Evolutionary conservation across 92 coral and sea anemone genomes (phyloP), one percentile per base, ranked within the genome.

Genomic region (Porites divaricata): DNA sequence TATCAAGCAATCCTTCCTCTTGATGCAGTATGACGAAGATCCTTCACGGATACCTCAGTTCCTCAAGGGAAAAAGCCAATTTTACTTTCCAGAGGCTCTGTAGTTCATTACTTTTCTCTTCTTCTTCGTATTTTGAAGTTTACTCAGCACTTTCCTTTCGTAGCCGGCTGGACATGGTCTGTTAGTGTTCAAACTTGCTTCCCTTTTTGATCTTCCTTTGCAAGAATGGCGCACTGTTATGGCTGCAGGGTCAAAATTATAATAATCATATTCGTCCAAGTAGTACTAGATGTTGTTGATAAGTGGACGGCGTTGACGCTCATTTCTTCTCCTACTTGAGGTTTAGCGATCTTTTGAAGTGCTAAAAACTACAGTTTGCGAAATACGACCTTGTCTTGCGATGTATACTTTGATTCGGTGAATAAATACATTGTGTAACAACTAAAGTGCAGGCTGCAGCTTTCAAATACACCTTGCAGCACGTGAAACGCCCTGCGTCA

Each of bases 181-280:
- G 90, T 94, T 95, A 8, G 98, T 95, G 81, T 95, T 89, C 80
- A 88, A 76, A 62, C 98, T 90, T 5, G 98, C 89, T 53, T 95
- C 98, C 28, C 69, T 91, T 89, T 95, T 95, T 19, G 95, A 76
- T 12, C 95, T 82, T 71, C 98, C 98, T 81, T 95, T 95, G 1
- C 98, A 79, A 6, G 97, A 89, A 16, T 74, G 93, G 72, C 91
- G 75, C 74, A 92, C 52, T 67, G 87, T 73, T 69, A 93, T 65
- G 22, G 77, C 76, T 10, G 26, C 69, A 25, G 83, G 88, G 63
- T 94, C 94, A 52, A 89, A 94, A 65, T 85, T 95, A 75, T 94
- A 95, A 66, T 94, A 77, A 14, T 95, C 98, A 51, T 94, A 95
- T 58, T 95, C 95, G 78, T 95, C 98, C 69, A 95, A 71, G 57